Conservation (phyloP, 1,140 invertebrate species). For the Monomorium pharaonis region DNA sequence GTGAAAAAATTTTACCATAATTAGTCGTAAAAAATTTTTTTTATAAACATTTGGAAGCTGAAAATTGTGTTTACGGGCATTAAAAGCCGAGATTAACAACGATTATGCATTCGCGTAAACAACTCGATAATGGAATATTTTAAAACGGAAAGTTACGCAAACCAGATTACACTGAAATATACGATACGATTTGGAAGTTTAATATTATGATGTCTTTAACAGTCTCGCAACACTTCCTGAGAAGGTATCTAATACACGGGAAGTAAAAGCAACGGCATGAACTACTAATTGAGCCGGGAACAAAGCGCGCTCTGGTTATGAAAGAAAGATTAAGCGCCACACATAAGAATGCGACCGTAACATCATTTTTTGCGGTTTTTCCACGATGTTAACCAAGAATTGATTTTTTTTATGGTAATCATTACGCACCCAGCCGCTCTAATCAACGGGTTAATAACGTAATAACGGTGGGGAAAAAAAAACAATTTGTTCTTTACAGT, state of each 20-base stretch:
- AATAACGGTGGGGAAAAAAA: not conserved
- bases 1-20: not conserved
- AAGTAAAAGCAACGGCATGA: not conserved
- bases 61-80: not conserved
- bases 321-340: not conserved
- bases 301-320: not conserved
- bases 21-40: not conserved
- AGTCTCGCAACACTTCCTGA: not conserved
- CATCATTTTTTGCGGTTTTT: not conserved
- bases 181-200: not conserved
- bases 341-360: not conserved
- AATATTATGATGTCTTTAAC: not conserved
- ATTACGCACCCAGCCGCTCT: not conserved
- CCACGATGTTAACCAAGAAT: not conserved
- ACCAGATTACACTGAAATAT: not conserved
- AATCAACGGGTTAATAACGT: not conserved
- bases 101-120: not conserved
- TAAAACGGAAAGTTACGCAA: not conserved
- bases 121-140: not conserved
- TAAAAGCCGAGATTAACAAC: not conserved
- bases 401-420: slow-evolving; percentile 1
- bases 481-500: not conserved
- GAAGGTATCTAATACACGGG: not conserved
- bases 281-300: not conserved
- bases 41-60: not conserved